Evolutionary conservation across 2,888 invertebrate species (phyloP), one percentile per base, ranked within the genome.

Genomic region (Erannis defoliaria): DNA sequence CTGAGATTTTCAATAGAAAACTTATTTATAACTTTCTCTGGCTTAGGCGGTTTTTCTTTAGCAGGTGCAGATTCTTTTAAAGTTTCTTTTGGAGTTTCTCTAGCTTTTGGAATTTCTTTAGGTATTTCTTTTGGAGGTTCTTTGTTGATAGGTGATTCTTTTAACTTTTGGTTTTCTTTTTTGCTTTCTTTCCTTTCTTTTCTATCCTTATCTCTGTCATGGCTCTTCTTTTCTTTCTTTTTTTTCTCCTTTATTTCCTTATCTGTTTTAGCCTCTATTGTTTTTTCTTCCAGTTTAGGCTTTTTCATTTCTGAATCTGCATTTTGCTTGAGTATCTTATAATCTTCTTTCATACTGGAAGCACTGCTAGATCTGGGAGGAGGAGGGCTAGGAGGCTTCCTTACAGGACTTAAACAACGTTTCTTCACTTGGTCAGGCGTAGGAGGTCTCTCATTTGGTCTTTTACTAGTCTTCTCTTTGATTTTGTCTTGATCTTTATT

Each of bases 181-280:
- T 94, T 94, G 66, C 94, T 94, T 67, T 94, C 94, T 70, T 93
- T 93, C 70, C 92, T 93, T 64, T 89, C 90, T 64, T 94, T 91
- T 46, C 94, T 93, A 54, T 95, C 96, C 79, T 94, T 94, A 57
- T 94, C 94, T 73, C 93, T 89, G 46, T 95, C 94, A 77, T 95
- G 95, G 54, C 94, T 94, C 76, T 95, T 94, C 74, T 95, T 95
- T 66, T 94, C 95, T 73, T 94, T 94, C 72, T 94, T 94, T 70
- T 94, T 94, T 66, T 93, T 92, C 68, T 94, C 94, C 73, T 92
- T 90, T 2, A 78, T 66, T 72, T 95, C 94, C 68, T 94, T 94
- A 37, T 92, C 90, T 35, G 77, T 64, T 80, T 95, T 94, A 45
- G 94, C 85, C 65, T 94, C 95, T 72, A 89, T 82, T 49, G 89